Base-by-base conservation (phyloP, 2,797 vertebrate species). In the Tragelaphus oryx region DNA sequence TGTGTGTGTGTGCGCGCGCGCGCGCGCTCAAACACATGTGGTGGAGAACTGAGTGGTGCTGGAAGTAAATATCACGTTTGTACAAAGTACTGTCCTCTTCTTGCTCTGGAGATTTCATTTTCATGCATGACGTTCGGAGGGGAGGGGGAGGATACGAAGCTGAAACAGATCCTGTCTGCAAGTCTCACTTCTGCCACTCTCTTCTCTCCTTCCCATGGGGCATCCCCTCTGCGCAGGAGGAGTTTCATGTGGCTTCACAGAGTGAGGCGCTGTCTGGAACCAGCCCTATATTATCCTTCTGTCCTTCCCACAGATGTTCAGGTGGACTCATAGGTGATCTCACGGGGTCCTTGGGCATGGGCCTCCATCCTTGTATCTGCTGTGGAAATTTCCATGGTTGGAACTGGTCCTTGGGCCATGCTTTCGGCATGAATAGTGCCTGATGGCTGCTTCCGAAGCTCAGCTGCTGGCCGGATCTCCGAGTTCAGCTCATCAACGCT, bases 21-120 rank as follows among this genome's bases (percentile, higher is more conserved):
- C 2, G 9, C 0, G 4, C 6, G n/a, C n/a, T n/a, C n/a, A n/a
- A n/a, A 5, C 17, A 12, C 8, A 3, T 52, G 57, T 5, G 0
- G 37, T 10, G 10, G 16, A 44, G 48, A 20, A 1, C 16, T 18
- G 79, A 11, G 28, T 1, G 60, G 16, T n/a, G 50, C 44, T 59
- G 54, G 59, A 11, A 83, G 54, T 22, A 22, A 12, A 20, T 0
- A 2, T 4, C 4, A 62, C 30, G 37, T 10, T 4, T 8, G 16
- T 33, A 11, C 26, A 30, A 24, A 87, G 4, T 6, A 0, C 22
- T 3, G 8, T 44, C 62, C 28, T 50, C 30, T 26, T 90, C 26
- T 65, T 30, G 26, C 48, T 85, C 52, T 37, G 4, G 26, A 79
- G 46, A 46, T 1, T 22, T 16, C 8, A 10, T 65, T 54, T 26